phyloP scores from a whole-genome alignment of 2,888 invertebrate genomes.

The Xestia rhomboidea region DNA sequence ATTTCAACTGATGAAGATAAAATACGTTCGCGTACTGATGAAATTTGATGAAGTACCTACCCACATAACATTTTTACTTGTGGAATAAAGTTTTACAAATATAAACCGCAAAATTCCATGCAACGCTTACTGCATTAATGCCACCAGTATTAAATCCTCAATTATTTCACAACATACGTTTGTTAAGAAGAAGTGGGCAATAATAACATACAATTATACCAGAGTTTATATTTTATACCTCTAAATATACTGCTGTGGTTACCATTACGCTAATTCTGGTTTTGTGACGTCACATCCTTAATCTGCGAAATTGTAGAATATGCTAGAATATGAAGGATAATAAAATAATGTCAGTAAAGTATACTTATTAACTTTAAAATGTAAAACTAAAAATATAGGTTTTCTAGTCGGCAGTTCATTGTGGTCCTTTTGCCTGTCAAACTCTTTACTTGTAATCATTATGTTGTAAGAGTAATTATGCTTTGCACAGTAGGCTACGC shows the following conservation, averaged over 20 bases:
- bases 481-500: neutral
- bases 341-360: constrained; percentile 21
- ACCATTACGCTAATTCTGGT: constrained; percentile 60
- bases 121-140: constrained; percentile 36
- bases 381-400: constrained; percentile 13
- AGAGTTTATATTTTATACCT: constrained; percentile 49
- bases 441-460: neutral
- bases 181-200: constrained; percentile 25
- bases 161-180: constrained; percentile 28
- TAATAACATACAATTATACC: constrained; percentile 50
- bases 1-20: neutral
- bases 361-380: constrained; percentile 25
- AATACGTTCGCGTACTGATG: neutral
- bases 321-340: constrained; percentile 11
- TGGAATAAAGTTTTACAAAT: constrained; percentile 10
- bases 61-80: neutral
- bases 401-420: neutral
- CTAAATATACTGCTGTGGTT: constrained; percentile 23
- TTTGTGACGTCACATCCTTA: constrained; percentile 40
- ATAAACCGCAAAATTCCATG: constrained; percentile 23
- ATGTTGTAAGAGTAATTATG: neutral
- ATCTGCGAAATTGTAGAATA: constrained; percentile 21
- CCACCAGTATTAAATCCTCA: constrained; percentile 34
- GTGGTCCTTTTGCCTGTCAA: neutral
- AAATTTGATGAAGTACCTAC: neutral